Percentiles rank a stretch among this genome's conserved stretches.
Evolutionary conservation across 1,140 invertebrate genomes (phyloP).

Genomic region (Pogonomyrmex barbatus): DNA sequence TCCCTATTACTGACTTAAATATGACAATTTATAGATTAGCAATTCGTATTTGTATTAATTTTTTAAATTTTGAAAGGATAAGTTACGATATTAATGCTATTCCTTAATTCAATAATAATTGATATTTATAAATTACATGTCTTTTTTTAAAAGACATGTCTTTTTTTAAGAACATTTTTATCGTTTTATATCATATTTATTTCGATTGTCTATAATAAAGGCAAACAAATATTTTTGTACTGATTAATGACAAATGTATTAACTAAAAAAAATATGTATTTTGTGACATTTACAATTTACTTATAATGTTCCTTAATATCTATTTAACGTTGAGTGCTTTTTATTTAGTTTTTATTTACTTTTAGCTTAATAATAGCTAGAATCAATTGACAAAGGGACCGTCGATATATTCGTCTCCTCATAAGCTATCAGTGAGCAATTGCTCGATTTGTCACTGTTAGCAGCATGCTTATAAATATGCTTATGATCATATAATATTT

Average conservation of each 20-base stretch:
- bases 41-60: not conserved
- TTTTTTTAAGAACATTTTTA: not conserved
- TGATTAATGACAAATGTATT: not conserved
- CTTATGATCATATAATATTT: not conserved
- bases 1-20: conserved; percentile 9
- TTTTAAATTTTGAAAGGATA: not conserved
- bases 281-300: too few species aligned
- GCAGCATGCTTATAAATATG: not conserved
- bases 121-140: not conserved
- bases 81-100: conserved; percentile 1
- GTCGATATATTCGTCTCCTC: not conserved
- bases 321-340: too few species aligned
- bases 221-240: not conserved
- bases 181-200: not conserved
- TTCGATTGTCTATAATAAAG: not conserved
- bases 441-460: not conserved
- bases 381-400: not conserved
- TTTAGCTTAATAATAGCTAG: not conserved
- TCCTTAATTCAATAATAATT: not conserved
- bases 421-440: not conserved
- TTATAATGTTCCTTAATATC: too few species aligned
- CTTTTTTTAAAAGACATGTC: not conserved
- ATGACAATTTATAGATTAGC: not conserved
- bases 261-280: not conserved
- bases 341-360: too few species aligned